phyloP scores from a whole-genome alignment of 1,140 invertebrate species.

The Semibalanus balanoides region DNA sequence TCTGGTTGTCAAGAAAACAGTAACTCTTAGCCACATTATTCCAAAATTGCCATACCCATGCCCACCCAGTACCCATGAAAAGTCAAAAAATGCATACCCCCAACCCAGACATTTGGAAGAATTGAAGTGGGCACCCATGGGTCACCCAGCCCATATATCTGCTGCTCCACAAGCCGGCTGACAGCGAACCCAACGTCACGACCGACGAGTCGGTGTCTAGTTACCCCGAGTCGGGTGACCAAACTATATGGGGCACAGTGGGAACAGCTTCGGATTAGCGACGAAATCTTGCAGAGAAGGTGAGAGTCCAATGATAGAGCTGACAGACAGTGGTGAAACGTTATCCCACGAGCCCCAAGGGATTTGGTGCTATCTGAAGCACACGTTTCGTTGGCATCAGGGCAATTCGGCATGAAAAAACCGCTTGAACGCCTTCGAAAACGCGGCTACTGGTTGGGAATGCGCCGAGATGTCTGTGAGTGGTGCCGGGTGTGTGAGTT shows the following conservation, averaged over 20 bases:
- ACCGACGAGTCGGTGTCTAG: too few species aligned
- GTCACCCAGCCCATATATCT: too few species aligned
- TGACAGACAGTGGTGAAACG: background rate
- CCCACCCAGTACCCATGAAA: too few species aligned
- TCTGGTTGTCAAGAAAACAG: too few species aligned
- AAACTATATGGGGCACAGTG: background rate
- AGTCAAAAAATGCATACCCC: too few species aligned
- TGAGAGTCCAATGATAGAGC: background rate
- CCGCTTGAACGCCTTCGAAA: background rate
- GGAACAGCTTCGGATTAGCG: background rate
- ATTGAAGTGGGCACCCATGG: too few species aligned
- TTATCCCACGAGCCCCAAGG: background rate
- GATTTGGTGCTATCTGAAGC: background rate
- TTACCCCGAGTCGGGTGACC: background rate
- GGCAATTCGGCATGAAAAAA: background rate
- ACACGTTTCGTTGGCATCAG: background rate
- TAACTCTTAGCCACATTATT: too few species aligned
- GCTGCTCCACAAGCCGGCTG: too few species aligned
- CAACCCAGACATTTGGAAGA: too few species aligned
- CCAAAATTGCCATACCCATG: too few species aligned
- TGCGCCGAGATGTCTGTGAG: too few species aligned
- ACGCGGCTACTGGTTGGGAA: background rate
- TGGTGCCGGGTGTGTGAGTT: background rate
- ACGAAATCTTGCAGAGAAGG: background rate
- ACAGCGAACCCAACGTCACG: too few species aligned